Percentiles rank a stretch among this genome's conserved stretches.
Conservation (phyloP, 37 sponge, comb jelly and placozoan species). For the Hexactinellida sp. region DNA sequence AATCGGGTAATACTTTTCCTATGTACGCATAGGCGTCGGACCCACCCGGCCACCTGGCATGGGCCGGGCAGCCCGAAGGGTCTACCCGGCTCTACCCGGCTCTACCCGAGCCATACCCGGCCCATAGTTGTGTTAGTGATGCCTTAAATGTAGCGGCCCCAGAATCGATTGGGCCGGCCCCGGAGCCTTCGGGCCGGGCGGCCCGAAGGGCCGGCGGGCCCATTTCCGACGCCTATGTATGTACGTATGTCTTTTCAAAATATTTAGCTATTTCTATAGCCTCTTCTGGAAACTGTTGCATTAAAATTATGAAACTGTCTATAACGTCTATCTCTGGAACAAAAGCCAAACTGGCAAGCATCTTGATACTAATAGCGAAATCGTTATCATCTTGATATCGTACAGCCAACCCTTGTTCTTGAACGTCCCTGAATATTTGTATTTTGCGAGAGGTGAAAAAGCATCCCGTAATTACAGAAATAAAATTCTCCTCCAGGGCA, state of each 20-base stretch:
- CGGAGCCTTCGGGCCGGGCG: no score
- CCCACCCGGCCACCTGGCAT: no score
- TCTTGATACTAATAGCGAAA: not conserved
- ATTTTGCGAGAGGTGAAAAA: not conserved
- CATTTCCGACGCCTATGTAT: no score
- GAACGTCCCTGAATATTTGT: not conserved
- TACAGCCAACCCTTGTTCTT: not conserved
- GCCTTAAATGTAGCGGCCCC: no score
- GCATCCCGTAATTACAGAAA: slow-evolving; percentile 2
- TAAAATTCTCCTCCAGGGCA: not conserved
- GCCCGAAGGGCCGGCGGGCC: no score
- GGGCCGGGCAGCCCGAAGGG: no score
- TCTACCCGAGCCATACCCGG: no score
- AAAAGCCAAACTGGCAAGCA: not conserved
- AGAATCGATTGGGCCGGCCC: no score
- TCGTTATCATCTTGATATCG: not conserved
- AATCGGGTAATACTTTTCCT: not conserved
- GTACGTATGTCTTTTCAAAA: not conserved
- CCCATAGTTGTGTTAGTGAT: no score
- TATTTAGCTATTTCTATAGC: not conserved
- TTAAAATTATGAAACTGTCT: not conserved
- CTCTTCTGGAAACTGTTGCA: not conserved
- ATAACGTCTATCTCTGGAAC: not conserved
- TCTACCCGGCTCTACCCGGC: no score
- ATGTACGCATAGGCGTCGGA: no score